Percentiles rank a stretch among this genome's conserved stretches.
Evolutionary conservation across 2,888 invertebrate species (phyloP).

Genomic region (Lepidocyrtoides sp.): DNA sequence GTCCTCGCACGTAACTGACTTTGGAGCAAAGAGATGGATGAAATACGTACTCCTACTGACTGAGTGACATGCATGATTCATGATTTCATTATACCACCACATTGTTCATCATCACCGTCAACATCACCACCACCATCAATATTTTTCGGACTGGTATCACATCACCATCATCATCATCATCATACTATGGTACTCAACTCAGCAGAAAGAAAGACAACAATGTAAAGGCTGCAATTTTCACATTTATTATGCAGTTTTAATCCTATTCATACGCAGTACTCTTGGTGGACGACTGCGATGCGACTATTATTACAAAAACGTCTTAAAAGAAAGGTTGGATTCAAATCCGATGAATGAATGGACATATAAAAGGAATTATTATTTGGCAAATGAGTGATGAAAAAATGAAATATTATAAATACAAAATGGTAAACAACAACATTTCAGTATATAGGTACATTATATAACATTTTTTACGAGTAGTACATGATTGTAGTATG

Average conservation of each 20-base stretch:
- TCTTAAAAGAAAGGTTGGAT: neutral
- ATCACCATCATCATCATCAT: too few relatives aligned
- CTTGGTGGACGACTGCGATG: neutral
- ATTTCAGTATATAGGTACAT: too few relatives aligned
- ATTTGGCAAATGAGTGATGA: slow-evolving; percentile 19
- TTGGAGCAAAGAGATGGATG: slow-evolving; percentile 47
- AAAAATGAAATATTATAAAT: slow-evolving; percentile 38
- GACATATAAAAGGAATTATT: slow-evolving; percentile 21
- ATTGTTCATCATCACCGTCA: slow-evolving; percentile 60
- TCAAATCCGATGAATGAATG: slow-evolving; percentile 1
- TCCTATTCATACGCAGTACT: neutral
- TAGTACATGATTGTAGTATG: neutral
- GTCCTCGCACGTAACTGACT: too few relatives aligned
- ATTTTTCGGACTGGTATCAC: slow-evolving; percentile 60
- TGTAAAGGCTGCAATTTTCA: slow-evolving; percentile 60
- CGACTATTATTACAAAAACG: too few relatives aligned
- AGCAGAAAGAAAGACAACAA: slow-evolving; percentile 9
- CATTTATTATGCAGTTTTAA: slow-evolving; percentile 48
- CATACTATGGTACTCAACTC: slow-evolving; percentile 2
- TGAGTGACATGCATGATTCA: slow-evolving; percentile 75
- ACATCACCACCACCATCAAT: slow-evolving; percentile 50
- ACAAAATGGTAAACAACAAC: slow-evolving; percentile 31
- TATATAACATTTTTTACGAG: slow-evolving; percentile 2
- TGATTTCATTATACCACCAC: slow-evolving; percentile 71
- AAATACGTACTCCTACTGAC: too few relatives aligned